phyloP scores from a whole-genome alignment of 1,140 invertebrate genomes.

The Drosophila bifasciata region DNA sequence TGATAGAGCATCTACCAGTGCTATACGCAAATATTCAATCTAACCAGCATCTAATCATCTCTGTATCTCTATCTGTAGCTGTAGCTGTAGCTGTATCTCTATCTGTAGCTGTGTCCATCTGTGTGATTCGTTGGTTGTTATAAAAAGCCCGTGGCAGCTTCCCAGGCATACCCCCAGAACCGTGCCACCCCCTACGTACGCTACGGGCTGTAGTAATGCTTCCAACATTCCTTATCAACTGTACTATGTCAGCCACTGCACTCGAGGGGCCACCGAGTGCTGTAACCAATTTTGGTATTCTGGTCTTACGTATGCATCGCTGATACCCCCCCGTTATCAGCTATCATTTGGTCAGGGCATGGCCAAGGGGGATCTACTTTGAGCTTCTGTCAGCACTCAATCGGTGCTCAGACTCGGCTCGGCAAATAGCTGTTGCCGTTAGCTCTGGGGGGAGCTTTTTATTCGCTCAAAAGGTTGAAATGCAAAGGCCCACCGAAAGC shows the following conservation, averaged over 20 bases:
- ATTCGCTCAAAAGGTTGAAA: conserved; percentile 7
- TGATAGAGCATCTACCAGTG: conserved; percentile 49
- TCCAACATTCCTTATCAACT: conserved; percentile 17
- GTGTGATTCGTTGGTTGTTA: conserved; percentile 34
- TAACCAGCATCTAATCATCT: conserved; percentile 37
- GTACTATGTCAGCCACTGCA: conserved; percentile 4
- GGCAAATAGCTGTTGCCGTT: conserved; percentile 14
- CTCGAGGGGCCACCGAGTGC: background rate
- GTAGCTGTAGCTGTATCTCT: conserved; percentile 3
- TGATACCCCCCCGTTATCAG: too few species aligned
- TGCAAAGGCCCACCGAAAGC: conserved; percentile 18
- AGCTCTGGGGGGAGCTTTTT: conserved; percentile 25
- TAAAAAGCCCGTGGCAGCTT: conserved; percentile 41
- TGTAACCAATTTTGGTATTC: conserved; percentile 25
- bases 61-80: background rate
- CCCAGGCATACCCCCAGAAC: conserved; percentile 1
- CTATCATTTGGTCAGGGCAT: conserved; percentile 21
- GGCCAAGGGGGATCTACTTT: conserved; percentile 1
- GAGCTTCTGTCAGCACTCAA: conserved; percentile 4
- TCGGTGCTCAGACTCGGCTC: background rate
- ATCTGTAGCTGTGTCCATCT: background rate
- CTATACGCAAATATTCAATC: conserved; percentile 25
- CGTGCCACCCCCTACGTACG: too few species aligned
- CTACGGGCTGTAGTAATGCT: background rate
- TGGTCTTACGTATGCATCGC: background rate